Evolutionary conservation across 2,888 invertebrate species (phyloP).

Genomic region (Reticulitermes lucifugus): DNA sequence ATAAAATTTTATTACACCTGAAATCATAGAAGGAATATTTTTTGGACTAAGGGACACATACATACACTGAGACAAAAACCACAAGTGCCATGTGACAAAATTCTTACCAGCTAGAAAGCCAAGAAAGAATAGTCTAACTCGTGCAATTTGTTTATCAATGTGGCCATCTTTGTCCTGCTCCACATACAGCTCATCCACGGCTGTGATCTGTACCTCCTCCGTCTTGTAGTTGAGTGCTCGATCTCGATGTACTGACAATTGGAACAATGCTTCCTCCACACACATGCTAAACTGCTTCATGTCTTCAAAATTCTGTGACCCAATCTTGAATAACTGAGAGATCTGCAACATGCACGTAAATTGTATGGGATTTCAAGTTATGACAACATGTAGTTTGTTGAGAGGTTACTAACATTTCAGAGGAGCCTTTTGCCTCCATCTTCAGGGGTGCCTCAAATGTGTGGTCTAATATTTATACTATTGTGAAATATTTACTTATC

Average conservation of each 20-base stretch:
- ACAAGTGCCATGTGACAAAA: too few relatives aligned
- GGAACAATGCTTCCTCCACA: constrained; percentile 94
- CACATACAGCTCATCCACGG: constrained; percentile 92
- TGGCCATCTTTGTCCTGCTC: constrained; percentile 89
- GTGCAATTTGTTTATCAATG: constrained; percentile 90
- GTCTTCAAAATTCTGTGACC: constrained; percentile 88
- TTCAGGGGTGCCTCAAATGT: too few relatives aligned
- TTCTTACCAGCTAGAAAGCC: constrained; percentile 89
- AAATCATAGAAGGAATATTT: too few relatives aligned
- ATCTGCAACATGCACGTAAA: constrained; percentile 66
- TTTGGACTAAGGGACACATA: too few relatives aligned
- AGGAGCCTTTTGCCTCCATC: too few relatives aligned
- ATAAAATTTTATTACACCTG: too few relatives aligned
- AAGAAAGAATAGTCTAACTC: constrained; percentile 95
- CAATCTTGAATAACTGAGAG: constrained; percentile 96
- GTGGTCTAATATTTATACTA: too few relatives aligned
- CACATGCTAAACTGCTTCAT: constrained; percentile 91
- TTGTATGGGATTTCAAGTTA: neutral
- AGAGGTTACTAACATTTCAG: too few relatives aligned
- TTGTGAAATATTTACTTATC: too few relatives aligned
- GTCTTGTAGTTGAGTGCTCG: constrained; percentile 92
- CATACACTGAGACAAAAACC: too few relatives aligned
- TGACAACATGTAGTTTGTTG: too few relatives aligned
- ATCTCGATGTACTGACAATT: constrained; percentile 85
- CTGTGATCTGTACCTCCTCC: constrained; percentile 95